These are phyloP conservation scores for Bufo bufo DNA, from an alignment of 2,113 vertebrate species.

Conservation along the genomic window DNA sequence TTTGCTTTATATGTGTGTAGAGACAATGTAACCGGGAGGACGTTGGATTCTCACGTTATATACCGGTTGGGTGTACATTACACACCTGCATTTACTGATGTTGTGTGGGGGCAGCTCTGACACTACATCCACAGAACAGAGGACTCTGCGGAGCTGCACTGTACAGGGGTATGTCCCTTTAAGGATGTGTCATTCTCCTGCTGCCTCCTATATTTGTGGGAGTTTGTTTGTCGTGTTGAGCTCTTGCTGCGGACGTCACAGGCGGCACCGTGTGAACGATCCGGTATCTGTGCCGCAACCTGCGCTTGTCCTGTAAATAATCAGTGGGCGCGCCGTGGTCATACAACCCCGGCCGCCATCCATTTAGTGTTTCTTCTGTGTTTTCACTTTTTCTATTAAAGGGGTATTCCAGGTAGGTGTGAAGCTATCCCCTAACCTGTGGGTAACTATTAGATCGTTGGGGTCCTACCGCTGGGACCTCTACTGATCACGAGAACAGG, in stretches of 20 bases:
- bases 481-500: too few relatives aligned
- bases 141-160: neutral
- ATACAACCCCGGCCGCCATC: too few relatives aligned
- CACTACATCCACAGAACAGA: neutral
- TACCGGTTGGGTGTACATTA: neutral
- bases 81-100: neutral
- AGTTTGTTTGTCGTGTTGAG: slow-evolving; percentile 10
- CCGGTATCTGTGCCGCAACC: neutral
- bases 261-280: neutral
- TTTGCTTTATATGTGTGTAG: neutral
- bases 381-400: too few relatives aligned
- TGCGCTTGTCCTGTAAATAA: neutral
- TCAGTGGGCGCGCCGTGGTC: neutral
- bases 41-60: neutral
- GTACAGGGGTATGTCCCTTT: neutral
- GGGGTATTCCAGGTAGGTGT: too few relatives aligned
- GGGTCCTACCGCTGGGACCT: too few relatives aligned
- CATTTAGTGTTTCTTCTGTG: neutral
- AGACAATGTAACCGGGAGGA: neutral
- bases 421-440: too few relatives aligned
- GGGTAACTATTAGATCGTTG: too few relatives aligned
- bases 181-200: neutral
- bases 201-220: neutral
- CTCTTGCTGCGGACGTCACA: neutral
- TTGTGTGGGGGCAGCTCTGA: too few relatives aligned